phyloP scores from a whole-genome alignment of 2,113 vertebrate genomes.

The Toxotes jaculatrix region DNA sequence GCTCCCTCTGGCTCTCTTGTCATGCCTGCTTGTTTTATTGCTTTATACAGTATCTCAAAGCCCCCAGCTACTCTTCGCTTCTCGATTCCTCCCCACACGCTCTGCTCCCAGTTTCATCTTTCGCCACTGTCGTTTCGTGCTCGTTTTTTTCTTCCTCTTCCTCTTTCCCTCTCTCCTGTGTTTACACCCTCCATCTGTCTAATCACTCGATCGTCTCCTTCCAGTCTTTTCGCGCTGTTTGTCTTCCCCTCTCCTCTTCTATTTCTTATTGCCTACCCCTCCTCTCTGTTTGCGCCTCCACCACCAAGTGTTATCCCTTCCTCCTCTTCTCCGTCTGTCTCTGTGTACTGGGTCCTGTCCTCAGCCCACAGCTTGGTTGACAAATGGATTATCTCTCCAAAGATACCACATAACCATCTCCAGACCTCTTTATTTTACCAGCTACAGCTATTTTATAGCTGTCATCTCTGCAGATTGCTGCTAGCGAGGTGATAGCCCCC shows the following conservation, averaged over 20 bases:
- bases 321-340: slow-evolving; percentile 75
- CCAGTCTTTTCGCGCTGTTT: slow-evolving; percentile 55
- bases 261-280: slow-evolving; percentile 49
- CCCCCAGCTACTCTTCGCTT: slow-evolving; percentile 42
- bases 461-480: slow-evolving; percentile 35
- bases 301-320: slow-evolving; percentile 70
- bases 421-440: slow-evolving; percentile 68
- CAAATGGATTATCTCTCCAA: slow-evolving; percentile 68
- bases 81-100: slow-evolving; percentile 11
- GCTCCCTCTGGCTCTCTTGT: slow-evolving; percentile 52
- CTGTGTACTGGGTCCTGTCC: slow-evolving; percentile 70
- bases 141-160: not conserved
- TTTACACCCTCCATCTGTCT: slow-evolving; percentile 72
- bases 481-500: not conserved
- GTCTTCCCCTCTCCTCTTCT: slow-evolving; percentile 37
- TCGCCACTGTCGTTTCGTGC: slow-evolving; percentile 27
- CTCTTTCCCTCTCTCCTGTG: slow-evolving; percentile 36
- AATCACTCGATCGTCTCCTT: slow-evolving; percentile 61
- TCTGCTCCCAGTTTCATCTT: slow-evolving; percentile 51
- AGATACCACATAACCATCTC: slow-evolving; percentile 57
- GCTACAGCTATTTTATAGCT: slow-evolving; percentile 45
- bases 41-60: slow-evolving; percentile 56
- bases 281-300: slow-evolving; percentile 69
- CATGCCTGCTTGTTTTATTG: slow-evolving; percentile 58
- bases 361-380: slow-evolving; percentile 70